phyloP scores from a whole-genome alignment of 1,140 invertebrate genomes.

The Diuraphis noxia region DNA sequence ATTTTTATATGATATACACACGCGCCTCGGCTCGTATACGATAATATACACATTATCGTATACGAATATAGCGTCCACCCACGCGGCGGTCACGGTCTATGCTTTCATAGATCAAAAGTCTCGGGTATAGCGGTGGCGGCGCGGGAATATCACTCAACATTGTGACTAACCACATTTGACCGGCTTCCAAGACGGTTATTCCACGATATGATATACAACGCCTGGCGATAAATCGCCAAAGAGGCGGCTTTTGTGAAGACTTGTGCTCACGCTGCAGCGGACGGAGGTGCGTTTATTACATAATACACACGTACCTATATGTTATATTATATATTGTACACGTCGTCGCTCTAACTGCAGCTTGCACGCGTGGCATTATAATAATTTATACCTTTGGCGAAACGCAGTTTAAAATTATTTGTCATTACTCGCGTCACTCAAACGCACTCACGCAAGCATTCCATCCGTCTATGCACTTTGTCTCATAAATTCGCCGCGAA shows the following conservation, averaged over 20 bases:
- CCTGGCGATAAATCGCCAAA: background rate
- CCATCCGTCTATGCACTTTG: too few species aligned
- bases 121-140: background rate
- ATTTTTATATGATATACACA: background rate
- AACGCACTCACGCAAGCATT: background rate
- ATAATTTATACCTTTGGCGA: background rate
- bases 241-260: background rate
- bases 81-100: background rate
- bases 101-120: conserved; percentile 33
- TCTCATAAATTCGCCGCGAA: too few species aligned
- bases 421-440: background rate
- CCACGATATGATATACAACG: background rate
- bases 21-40: background rate
- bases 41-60: background rate
- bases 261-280: background rate
- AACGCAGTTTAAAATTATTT: background rate
- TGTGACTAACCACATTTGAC: conserved; percentile 45
- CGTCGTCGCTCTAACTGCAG: background rate
- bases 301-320: background rate
- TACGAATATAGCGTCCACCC: conserved; percentile 35
- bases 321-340: background rate
- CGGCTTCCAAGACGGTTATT: background rate
- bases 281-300: background rate
- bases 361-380: background rate
- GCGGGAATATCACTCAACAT: conserved; percentile 4